Base-by-base conservation (phyloP, 2,797 vertebrate genomes). In the Centroberyx gerrardi region DNA sequence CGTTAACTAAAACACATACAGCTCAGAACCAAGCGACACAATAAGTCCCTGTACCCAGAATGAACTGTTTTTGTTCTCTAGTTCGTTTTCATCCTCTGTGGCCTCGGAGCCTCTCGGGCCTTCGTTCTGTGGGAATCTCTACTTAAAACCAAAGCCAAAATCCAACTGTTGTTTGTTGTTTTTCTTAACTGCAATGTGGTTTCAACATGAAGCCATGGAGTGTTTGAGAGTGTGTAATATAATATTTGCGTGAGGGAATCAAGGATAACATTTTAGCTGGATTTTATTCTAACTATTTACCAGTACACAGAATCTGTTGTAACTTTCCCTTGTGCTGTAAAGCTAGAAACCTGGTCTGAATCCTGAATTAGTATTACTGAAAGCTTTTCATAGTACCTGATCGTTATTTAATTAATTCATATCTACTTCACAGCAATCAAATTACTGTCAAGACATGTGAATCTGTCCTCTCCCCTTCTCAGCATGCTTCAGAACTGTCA, bases 401-500 rank as follows among this genome's bases (percentile, higher is more conserved):
- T 58, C 62, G 56, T 71, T 22, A 22, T 22, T 81, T 76, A 31
- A 83, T 78, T 65, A 58, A 77, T 67, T 80, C 62, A 49, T 52
- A 62, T 61, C 18, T 10, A 60, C 66, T 49, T 83, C 17, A 15
- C 74, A 9, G 52, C 56, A 67, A 67, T 92, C 77, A 38, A 46
- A 79, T 92, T 68, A 82, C 89, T 42, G 71, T 58, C 51, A 72
- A 74, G 83, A 82, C 80, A 62, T 33, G 62, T 82, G 88, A 82
- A 85, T 81, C 68, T 69, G 68, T 72, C 76, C 80, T 78, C 71
- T 58, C 42, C 46, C 55, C 56, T 53, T 67, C 78, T 78, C 71
- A 29, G 76, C 74, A 82, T 82, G 68, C 77, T 82, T 82, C 65
- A 74, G 72, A 73, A 65, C 78, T 87, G 88, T 87, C 87, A 79